These are phyloP conservation scores for Drosophila putrida DNA, from an alignment of 2,888 invertebrate genomes.

Conservation along the genomic window DNA sequence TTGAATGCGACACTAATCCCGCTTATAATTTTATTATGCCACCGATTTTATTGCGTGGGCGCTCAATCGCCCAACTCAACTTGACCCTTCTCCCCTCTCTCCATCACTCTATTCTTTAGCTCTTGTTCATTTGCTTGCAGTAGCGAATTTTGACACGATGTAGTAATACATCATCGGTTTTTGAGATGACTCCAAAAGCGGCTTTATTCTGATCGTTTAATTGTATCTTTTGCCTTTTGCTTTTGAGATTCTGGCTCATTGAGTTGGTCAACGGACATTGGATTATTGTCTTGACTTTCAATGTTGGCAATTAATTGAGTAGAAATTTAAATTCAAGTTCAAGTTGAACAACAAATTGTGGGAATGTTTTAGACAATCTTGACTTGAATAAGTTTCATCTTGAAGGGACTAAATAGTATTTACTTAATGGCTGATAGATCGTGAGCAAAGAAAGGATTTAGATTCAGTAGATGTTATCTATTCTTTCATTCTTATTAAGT, in stretches of 20 bases:
- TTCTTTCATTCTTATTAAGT: no score
- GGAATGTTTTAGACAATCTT: no score
- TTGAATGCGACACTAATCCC: slow-evolving; percentile 75
- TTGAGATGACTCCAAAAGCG: slow-evolving; percentile 34
- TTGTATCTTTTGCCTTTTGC: slow-evolving; percentile 39
- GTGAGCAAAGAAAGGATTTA: background rate
- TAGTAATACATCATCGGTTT: slow-evolving; percentile 67
- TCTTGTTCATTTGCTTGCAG: slow-evolving; percentile 31
- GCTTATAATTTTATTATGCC: slow-evolving; percentile 77
- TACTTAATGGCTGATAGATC: background rate
- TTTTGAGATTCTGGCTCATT: slow-evolving; percentile 1
- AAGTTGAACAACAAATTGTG: background rate
- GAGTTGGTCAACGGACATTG: slow-evolving; percentile 16
- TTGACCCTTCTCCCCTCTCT: background rate
- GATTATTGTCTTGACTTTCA: slow-evolving; percentile 32
- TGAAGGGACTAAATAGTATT: background rate
- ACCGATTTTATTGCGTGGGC: slow-evolving; percentile 52
- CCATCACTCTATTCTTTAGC: background rate
- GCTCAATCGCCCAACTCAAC: background rate
- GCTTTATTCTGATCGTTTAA: slow-evolving; percentile 70
- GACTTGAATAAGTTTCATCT: background rate
- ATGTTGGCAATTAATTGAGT: slow-evolving; percentile 45
- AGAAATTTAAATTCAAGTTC: slow-evolving; percentile 10
- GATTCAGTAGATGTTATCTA: no score
- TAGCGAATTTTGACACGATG: slow-evolving; percentile 73